A percentile compares a stretch with the other conserved stretches of the same genome.
phyloP scores from a whole-genome alignment of 2,113 vertebrate species.

The Upupa epops region DNA sequence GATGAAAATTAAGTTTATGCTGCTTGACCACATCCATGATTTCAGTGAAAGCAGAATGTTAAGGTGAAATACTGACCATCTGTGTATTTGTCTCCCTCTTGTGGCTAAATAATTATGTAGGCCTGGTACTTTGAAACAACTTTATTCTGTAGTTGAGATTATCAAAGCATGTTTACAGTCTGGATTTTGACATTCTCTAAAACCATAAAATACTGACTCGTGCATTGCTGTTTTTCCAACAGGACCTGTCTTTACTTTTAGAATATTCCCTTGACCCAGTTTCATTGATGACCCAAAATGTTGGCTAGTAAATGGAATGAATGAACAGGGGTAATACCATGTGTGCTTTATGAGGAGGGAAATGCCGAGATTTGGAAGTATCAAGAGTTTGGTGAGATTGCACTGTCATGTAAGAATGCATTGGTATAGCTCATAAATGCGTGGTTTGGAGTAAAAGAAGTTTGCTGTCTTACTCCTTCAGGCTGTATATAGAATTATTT shows the following conservation, averaged over 20 bases:
- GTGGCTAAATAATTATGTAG: neutral
- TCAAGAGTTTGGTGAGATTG: neutral
- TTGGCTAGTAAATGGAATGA: neutral
- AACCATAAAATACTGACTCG: neutral
- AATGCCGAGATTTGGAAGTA: neutral
- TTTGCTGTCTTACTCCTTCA: neutral
- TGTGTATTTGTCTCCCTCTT: conserved; percentile 48
- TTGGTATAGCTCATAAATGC: neutral
- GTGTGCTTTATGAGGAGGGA: neutral
- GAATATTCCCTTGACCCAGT: neutral
- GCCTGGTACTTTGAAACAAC: neutral
- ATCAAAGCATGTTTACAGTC: neutral
- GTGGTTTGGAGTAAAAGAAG: neutral
- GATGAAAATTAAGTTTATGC: neutral
- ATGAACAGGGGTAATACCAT: neutral
- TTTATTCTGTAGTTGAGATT: neutral
- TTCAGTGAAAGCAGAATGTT: neutral
- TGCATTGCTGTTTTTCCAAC: neutral
- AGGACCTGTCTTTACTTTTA: neutral
- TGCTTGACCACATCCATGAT: neutral
- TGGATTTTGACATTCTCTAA: neutral
- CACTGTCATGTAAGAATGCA: neutral
- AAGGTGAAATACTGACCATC: neutral
- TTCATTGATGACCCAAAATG: neutral
- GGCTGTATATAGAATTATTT: neutral